These are phyloP conservation scores for Austrolebias charrua DNA, from an alignment of 2,797 vertebrate species.

Conservation along the genomic window DNA sequence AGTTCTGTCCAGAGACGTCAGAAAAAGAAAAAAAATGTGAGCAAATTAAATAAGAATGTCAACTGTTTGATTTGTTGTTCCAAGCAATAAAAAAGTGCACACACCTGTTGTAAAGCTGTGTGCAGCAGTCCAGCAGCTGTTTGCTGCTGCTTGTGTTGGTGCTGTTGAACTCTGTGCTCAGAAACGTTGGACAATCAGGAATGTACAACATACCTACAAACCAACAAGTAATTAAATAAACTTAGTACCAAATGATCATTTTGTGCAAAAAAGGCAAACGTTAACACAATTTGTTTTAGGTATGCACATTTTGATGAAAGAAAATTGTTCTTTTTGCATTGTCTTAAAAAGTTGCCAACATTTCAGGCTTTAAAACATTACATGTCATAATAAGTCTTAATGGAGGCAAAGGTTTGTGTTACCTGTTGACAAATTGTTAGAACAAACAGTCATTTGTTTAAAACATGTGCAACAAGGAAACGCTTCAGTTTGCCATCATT, in stretches of 20 bases:
- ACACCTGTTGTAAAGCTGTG: conserved; percentile 62
- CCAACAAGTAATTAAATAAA: background rate
- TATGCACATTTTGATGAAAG: no score
- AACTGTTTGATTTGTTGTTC: background rate
- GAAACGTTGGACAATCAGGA: conserved; percentile 72
- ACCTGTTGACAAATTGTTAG: background rate
- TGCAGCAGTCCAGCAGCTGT: conserved; percentile 77
- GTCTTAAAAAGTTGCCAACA: background rate
- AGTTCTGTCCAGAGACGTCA: no score
- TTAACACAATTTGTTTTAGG: no score
- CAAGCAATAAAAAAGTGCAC: background rate
- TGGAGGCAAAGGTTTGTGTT: background rate
- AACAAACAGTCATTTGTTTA: background rate
- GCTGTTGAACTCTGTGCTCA: conserved; percentile 65
- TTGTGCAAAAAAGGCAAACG: no score
- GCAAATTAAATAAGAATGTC: background rate
- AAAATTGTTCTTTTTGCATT: no score
- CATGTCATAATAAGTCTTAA: background rate
- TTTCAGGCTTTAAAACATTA: background rate
- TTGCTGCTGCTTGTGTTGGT: conserved; percentile 60
- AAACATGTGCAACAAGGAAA: background rate
- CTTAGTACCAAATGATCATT: background rate
- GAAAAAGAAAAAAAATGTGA: no score
- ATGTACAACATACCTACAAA: conserved; percentile 80
- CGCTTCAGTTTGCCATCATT: background rate